Percentiles rank a stretch among this genome's conserved stretches.
Conservation (phyloP, 2,113 vertebrate species). For the Aegithalos caudatus region DNA sequence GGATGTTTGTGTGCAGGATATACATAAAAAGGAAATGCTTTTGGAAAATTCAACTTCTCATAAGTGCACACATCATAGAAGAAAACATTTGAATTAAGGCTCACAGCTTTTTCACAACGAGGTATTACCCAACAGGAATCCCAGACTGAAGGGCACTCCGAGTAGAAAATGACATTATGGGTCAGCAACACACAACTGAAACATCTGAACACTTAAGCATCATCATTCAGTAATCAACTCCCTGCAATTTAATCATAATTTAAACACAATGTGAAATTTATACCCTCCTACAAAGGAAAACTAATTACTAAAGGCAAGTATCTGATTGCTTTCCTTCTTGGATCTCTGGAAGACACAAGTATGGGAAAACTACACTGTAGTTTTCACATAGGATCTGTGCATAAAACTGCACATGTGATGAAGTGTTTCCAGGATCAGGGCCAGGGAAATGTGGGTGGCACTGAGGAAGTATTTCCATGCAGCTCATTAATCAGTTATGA, state of each 20-base stretch:
- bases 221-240: neutral
- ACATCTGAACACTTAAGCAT: neutral
- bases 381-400: constrained; percentile 54
- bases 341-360: constrained; percentile 14
- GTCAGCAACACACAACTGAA: neutral
- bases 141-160: neutral
- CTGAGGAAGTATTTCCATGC: constrained; percentile 63
- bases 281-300: neutral
- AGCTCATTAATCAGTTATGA: constrained; percentile 58
- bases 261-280: neutral
- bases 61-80: neutral
- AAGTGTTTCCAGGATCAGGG: constrained; percentile 65
- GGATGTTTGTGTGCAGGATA: neutral
- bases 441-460: constrained; percentile 65
- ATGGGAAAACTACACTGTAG: constrained; percentile 41
- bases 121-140: neutral
- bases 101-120: neutral
- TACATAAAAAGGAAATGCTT: neutral
- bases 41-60: neutral
- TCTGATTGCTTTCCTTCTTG: neutral
- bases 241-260: neutral
- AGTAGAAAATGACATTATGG: neutral
- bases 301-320: neutral
- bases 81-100: neutral
- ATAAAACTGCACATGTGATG: constrained; percentile 53